phyloP scores from a whole-genome alignment of 2,113 vertebrate species.

The Scolopax mira region DNA sequence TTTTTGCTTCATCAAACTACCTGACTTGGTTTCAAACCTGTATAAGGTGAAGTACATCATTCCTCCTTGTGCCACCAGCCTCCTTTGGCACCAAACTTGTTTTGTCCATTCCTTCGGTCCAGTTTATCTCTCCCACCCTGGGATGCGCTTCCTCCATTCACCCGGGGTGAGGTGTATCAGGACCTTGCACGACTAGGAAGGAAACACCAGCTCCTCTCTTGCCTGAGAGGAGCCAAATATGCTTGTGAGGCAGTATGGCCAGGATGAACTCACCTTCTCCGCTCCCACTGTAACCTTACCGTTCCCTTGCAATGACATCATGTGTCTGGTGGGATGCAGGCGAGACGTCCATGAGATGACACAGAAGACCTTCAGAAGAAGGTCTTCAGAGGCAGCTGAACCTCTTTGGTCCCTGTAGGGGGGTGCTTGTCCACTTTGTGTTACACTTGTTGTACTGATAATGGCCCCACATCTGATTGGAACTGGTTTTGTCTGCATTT shows the following conservation, averaged over 20 bases:
- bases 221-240: rapidly evolving
- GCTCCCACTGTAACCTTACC: rapidly evolving
- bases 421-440: rapidly evolving
- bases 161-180: neutral
- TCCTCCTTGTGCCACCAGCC: neutral
- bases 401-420: neutral
- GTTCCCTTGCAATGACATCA: neutral
- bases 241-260: neutral
- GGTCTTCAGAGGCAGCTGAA: neutral
- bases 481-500: neutral
- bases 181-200: rapidly evolving
- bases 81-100: neutral
- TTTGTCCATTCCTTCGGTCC: neutral
- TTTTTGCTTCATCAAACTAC: neutral
- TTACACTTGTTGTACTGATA: neutral
- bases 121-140: neutral
- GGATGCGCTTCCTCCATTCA: rapidly evolving
- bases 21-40: neutral
- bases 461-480: rapidly evolving
- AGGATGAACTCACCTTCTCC: neutral
- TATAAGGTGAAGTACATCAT: rapidly evolving
- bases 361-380: neutral
- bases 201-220: neutral
- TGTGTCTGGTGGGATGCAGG: neutral
- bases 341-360: neutral